These are phyloP conservation scores for Drosophila suboccidentalis DNA, from an alignment of 2,888 invertebrate species.

Conservation along the genomic window DNA sequence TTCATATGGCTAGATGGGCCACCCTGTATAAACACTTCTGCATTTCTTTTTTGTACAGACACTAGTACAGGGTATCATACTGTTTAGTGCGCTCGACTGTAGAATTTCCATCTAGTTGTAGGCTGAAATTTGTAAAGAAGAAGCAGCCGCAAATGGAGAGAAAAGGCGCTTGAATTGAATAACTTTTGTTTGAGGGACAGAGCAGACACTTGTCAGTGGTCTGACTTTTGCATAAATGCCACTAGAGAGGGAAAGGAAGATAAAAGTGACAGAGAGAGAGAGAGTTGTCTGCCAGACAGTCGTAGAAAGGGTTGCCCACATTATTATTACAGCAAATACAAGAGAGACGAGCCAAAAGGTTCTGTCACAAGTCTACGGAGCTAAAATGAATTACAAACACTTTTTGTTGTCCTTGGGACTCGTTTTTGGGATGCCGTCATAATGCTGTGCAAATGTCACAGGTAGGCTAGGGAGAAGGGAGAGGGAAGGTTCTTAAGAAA, in stretches of 20 bases:
- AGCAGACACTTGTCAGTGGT: constrained; percentile 31
- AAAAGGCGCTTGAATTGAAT: constrained; percentile 63
- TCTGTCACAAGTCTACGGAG: constrained; percentile 57
- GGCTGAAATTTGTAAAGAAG: constrained; percentile 23
- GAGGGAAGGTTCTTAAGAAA: constrained; percentile 13
- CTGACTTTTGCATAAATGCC: constrained; percentile 55
- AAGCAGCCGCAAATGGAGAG: constrained; percentile 17
- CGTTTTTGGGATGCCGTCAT: constrained; percentile 22
- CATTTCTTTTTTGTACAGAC: background rate
- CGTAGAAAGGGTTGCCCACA: constrained; percentile 61
- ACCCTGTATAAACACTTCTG: background rate
- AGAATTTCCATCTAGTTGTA: background rate
- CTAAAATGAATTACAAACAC: constrained; percentile 79
- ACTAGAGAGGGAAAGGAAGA: constrained; percentile 8
- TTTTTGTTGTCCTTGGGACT: constrained; percentile 59
- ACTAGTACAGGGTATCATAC: background rate
- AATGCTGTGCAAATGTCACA: constrained; percentile 50
- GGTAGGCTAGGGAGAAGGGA: constrained; percentile 26
- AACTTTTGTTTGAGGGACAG: constrained; percentile 42
- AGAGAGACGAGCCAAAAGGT: constrained; percentile 19
- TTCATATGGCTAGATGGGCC: too few relatives aligned
- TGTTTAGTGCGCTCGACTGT: background rate
- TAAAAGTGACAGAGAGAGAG: constrained; percentile 6
- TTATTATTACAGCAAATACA: constrained; percentile 48
- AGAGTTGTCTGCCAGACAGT: constrained; percentile 58